Evolutionary conservation across 2,888 invertebrate genomes (phyloP).

Genomic region (Holacanthella duospinosa): DNA sequence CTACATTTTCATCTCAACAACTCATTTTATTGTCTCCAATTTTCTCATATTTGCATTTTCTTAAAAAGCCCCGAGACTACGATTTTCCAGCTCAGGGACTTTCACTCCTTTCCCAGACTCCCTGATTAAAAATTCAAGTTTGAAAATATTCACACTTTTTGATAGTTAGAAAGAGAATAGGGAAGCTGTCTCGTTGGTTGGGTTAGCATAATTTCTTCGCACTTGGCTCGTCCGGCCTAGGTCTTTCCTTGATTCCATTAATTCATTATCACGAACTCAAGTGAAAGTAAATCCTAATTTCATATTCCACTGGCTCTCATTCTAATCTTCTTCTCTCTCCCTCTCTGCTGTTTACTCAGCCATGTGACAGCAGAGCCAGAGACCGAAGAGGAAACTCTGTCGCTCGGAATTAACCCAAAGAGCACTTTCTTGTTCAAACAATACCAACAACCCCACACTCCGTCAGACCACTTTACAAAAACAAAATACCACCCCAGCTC

Average conservation of each 20-base stretch:
- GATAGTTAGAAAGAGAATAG: neutral
- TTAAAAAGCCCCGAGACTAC: slow-evolving; percentile 1
- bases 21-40: slow-evolving; percentile 5
- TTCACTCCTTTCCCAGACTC: neutral
- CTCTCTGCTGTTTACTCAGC: neutral
- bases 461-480: too few relatives aligned
- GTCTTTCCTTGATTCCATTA: neutral
- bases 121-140: slow-evolving; percentile 6
- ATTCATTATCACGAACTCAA: slow-evolving; percentile 5
- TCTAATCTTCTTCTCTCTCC: slow-evolving; percentile 5
- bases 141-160: neutral
- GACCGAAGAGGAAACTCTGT: neutral
- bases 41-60: slow-evolving; percentile 2
- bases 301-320: neutral
- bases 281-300: slow-evolving; percentile 6
- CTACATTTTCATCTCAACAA: neutral
- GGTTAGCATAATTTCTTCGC: neutral
- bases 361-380: neutral
- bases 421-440: slow-evolving; percentile 5
- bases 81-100: neutral
- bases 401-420: neutral
- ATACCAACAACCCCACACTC: slow-evolving; percentile 2
- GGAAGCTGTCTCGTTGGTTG: neutral
- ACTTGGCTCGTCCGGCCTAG: too few relatives aligned
- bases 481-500: too few relatives aligned